Percentiles rank a stretch among this genome's conserved stretches.
Conservation (phyloP, 2,797 vertebrate species). For the Luscinia megarhynchos region DNA sequence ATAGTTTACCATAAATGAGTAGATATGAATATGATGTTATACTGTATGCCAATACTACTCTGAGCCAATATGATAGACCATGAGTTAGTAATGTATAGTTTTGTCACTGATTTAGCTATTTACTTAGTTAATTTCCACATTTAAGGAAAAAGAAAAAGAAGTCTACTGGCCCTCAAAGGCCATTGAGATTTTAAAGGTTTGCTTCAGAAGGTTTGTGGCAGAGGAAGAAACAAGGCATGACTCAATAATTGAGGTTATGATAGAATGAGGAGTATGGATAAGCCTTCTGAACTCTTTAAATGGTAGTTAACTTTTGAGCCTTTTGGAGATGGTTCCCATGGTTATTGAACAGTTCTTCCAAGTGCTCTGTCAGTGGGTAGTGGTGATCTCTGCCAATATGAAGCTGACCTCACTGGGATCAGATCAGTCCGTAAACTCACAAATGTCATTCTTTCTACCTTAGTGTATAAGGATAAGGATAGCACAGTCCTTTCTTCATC, state of each 20-base stretch:
- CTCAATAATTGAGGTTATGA: not conserved
- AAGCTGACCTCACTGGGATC: not conserved
- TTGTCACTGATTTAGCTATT: not conserved
- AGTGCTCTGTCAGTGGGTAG: not conserved
- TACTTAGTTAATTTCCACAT: not conserved
- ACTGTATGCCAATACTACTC: not conserved
- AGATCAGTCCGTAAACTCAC: not conserved
- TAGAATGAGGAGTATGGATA: not conserved
- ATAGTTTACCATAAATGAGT: not conserved
- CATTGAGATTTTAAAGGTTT: not conserved
- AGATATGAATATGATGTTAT: not conserved
- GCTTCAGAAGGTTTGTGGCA: not conserved
- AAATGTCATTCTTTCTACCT: not conserved
- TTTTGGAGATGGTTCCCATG: not conserved
- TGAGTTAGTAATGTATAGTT: not conserved
- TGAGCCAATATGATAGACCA: not conserved
- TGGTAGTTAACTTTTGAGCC: not conserved
- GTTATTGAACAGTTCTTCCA: not conserved
- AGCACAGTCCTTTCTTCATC: not conserved
- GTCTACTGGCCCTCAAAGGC: not conserved
- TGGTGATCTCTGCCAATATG: not conserved
- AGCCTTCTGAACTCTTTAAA: not conserved
- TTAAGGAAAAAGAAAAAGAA: not conserved
- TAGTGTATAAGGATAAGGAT: not conserved
- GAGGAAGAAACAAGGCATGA: not conserved